phyloP scores from a whole-genome alignment of 1,140 invertebrate genomes.

The Rhizoglyphus robini region DNA sequence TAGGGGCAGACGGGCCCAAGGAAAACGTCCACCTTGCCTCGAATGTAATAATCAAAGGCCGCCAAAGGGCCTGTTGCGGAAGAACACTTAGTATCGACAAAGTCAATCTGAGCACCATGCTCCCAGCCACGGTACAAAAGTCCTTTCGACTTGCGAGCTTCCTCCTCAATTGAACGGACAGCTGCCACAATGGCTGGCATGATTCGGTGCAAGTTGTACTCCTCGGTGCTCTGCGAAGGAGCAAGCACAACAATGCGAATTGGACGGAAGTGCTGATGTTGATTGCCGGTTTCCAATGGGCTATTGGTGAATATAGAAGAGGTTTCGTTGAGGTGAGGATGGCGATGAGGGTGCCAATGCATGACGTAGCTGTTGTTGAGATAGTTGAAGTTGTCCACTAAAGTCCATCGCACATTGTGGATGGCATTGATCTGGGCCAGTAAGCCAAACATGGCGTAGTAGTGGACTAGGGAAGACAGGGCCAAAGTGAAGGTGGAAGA shows the following conservation, averaged over 20 bases:
- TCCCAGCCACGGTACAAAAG: constrained; percentile 36
- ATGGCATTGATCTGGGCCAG: not conserved
- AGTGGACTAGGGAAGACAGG: not conserved
- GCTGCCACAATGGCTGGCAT: constrained; percentile 58
- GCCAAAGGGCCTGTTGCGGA: constrained; percentile 58
- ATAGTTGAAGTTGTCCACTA: not conserved
- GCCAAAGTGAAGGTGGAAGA: no score
- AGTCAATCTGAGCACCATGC: constrained; percentile 44
- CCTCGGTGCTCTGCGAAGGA: constrained; percentile 45
- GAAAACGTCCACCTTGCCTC: constrained; percentile 53
- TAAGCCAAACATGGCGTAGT: not conserved
- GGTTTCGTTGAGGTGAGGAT: not conserved
- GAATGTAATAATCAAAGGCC: constrained; percentile 58
- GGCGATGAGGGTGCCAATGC: constrained; percentile 1
- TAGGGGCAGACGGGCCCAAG: constrained; percentile 82
- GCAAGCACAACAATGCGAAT: constrained; percentile 48
- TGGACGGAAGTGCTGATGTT: not conserved
- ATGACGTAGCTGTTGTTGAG: not conserved
- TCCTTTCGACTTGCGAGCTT: constrained; percentile 30
- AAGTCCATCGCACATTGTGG: not conserved
- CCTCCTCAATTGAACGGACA: constrained; percentile 39
- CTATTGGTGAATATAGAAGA: not conserved
- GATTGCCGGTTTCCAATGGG: not conserved
- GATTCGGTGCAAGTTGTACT: constrained; percentile 52
- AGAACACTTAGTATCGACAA: constrained; percentile 61